Evolutionary conservation across 2,113 vertebrate genomes (phyloP), one percentile per base, ranked within the genome.

Genomic region (Piprites chloris): DNA sequence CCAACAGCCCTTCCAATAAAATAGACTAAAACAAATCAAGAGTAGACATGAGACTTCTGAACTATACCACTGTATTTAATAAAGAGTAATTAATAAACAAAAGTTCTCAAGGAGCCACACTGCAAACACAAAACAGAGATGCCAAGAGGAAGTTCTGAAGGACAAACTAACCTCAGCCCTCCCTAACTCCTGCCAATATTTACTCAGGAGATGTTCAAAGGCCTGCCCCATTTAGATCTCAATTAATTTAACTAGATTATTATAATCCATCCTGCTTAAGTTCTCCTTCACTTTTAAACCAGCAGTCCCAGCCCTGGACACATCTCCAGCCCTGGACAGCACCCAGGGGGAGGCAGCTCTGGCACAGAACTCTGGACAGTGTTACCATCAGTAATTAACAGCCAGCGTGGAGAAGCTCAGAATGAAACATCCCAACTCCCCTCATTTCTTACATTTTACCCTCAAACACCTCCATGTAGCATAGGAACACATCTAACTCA

Each of bases 191-290:
- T 81, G 73, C 68, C 81, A 93, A 9, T 78, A 78, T 89, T 94
- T 87, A 63, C 81, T 78, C 22, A n/a, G 66, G 50, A 87, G 77
- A 53, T 66, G 39, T 35, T 89, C 52, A 87, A 50, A 94, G 42
- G 56, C 68, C 73, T 87, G 47, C 56, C 65, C 80, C 61, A 27
- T 33, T 87, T 69, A 69, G 58, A 84, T 71, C 72, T 78, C 89
- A 84, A n/a, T 88, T 92, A 83, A 88, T 83, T 89, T 62, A 81
- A 77, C 50, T 35, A 50, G 73, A 81, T 85, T 77, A 66, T 78
- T 50, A 39, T 77, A 84, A 94, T 72, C 53, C 77, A 72, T 47
- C 41, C 81, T 47, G 2, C 16, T 91, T 24, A 63, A 42, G 0
- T 37, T 52, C 47, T 63, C 61, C 59, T 67, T 67, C 78, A 10